phyloP scores from a whole-genome alignment of 2,888 invertebrate species.

The Calameuta pallipes region DNA sequence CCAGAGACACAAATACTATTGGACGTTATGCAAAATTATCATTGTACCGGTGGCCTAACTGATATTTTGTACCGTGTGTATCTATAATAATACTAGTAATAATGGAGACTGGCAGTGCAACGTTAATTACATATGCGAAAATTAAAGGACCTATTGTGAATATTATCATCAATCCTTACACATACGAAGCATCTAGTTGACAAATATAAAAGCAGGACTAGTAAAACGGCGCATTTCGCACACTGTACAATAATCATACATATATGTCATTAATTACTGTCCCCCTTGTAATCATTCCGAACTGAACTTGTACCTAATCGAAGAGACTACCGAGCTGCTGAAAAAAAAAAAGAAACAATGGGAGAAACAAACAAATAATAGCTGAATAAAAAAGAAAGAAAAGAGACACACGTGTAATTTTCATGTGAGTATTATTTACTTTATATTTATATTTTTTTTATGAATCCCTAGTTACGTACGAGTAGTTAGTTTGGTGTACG shows the following conservation, averaged over 20 bases:
- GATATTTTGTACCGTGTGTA: not conserved
- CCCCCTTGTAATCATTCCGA: conserved; percentile 9
- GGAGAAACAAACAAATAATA: not conserved
- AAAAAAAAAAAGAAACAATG: not conserved
- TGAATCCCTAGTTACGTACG: not conserved
- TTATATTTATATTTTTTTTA: conserved; percentile 13
- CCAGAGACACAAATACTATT: not conserved
- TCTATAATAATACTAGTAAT: not conserved
- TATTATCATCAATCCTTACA: conserved; percentile 27
- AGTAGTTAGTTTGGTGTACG: too few relatives aligned
- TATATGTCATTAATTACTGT: conserved; percentile 44
- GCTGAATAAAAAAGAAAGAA: conserved; percentile 28
- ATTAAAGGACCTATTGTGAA: conserved; percentile 35
- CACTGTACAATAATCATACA: conserved; percentile 53
- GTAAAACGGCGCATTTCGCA: conserved; percentile 32
- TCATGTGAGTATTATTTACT: conserved; percentile 14
- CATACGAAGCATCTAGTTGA: conserved; percentile 4
- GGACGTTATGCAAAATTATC: not conserved
- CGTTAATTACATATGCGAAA: not conserved
- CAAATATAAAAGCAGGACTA: not conserved
- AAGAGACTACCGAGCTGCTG: not conserved
- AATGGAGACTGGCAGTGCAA: not conserved
- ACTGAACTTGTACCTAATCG: conserved; percentile 9
- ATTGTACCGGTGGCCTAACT: not conserved
- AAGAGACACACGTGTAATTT: conserved; percentile 14